These are phyloP conservation scores for Sitta europaea DNA, from an alignment of 2,113 vertebrate genomes.

Conservation along the genomic window DNA sequence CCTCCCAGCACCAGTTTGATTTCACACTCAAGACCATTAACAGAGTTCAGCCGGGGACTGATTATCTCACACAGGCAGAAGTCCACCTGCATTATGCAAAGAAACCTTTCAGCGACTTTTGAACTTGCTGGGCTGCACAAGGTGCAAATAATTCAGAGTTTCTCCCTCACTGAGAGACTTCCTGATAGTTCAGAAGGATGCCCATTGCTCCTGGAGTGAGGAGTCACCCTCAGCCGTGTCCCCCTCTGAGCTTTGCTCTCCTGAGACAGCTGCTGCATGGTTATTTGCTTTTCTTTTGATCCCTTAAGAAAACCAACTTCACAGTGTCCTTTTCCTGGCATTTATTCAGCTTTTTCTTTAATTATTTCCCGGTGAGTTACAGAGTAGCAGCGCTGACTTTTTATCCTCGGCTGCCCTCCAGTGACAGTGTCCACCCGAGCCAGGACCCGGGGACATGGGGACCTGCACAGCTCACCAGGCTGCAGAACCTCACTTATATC, in stretches of 20 bases:
- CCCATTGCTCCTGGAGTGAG: background rate
- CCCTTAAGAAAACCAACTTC: background rate
- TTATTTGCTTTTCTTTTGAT: background rate
- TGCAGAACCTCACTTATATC: fast-evolving
- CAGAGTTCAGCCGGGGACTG: background rate
- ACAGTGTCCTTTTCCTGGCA: background rate
- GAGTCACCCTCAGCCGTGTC: background rate
- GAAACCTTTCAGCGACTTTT: background rate
- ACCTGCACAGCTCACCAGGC: background rate
- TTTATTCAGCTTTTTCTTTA: background rate
- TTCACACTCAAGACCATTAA: background rate
- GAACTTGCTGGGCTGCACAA: background rate
- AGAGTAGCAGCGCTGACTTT: background rate
- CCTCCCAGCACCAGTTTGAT: background rate
- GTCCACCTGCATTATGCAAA: background rate
- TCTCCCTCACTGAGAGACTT: background rate
- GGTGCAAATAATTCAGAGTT: background rate
- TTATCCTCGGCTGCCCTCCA: conserved; percentile 9
- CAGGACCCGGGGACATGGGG: background rate
- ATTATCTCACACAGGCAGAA: background rate
- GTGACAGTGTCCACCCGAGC: background rate
- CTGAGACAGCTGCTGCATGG: background rate
- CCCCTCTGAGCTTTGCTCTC: background rate
- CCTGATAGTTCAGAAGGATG: background rate
- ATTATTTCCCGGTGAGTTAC: fast-evolving